These are phyloP conservation scores for Hoplodrina blanda DNA, from an alignment of 2,888 invertebrate species.

Conservation along the genomic window DNA sequence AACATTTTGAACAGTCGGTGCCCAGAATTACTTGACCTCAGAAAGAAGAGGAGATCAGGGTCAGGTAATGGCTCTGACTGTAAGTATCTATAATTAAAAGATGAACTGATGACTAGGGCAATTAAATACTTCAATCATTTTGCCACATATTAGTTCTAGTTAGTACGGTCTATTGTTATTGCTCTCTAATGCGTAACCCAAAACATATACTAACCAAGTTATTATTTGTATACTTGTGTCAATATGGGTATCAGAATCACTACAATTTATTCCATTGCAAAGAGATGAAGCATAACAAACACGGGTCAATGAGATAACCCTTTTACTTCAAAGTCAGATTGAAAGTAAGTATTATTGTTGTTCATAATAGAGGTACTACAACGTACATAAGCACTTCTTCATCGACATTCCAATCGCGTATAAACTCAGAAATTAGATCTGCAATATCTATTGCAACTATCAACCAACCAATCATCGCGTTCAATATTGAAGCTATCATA, in stretches of 20 bases:
- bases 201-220: conserved; percentile 14
- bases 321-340: conserved; percentile 18
- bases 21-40: neutral
- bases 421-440: conserved; percentile 39
- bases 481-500: conserved; percentile 68
- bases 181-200: conserved; percentile 14
- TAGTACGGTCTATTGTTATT: conserved; percentile 5
- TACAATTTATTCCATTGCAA: conserved; percentile 8
- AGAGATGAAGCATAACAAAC: conserved; percentile 4
- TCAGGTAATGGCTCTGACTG: too few species aligned
- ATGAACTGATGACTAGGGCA: neutral
- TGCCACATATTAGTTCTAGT: conserved; percentile 6
- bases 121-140: conserved; percentile 13
- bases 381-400: neutral
- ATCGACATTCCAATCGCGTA: conserved; percentile 5
- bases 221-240: neutral
- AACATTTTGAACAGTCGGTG: neutral
- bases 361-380: neutral
- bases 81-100: neutral
- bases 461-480: conserved; percentile 60
- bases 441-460: conserved; percentile 47
- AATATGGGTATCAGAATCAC: conserved; percentile 3
- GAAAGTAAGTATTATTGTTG: neutral
- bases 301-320: conserved; percentile 19
- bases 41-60: neutral